Percentiles rank a stretch among this genome's conserved stretches.
Evolutionary conservation across 2,888 invertebrate genomes (phyloP).

Genomic region (Willowsia nigromaculata): DNA sequence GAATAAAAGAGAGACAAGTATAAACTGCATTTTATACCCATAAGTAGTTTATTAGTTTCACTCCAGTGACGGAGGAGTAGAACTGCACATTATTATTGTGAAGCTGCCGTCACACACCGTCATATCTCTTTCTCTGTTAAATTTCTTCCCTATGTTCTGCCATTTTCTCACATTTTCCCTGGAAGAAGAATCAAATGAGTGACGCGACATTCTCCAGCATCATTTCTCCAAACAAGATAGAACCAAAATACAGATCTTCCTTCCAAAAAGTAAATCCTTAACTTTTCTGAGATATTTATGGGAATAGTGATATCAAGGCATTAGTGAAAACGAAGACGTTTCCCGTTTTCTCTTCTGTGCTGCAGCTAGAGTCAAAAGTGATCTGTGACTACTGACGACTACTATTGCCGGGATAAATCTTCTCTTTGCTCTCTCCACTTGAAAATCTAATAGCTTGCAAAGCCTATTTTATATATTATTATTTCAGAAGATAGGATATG

Average conservation of each 20-base stretch:
- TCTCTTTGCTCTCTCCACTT: constrained; percentile 3
- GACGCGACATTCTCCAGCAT: background rate
- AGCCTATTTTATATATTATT: background rate
- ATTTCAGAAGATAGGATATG: background rate
- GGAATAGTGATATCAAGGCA: background rate
- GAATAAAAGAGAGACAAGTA: background rate
- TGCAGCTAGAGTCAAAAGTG: background rate
- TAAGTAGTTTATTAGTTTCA: background rate
- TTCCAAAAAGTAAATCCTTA: constrained; percentile 9
- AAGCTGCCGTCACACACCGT: background rate
- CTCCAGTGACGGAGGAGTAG: background rate
- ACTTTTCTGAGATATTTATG: background rate
- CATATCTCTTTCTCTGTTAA: background rate
- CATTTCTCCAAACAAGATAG: too few species aligned
- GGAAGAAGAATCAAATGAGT: background rate
- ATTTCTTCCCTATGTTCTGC: background rate
- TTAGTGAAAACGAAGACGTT: constrained; percentile 1
- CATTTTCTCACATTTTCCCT: background rate
- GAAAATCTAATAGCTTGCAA: constrained; percentile 7
- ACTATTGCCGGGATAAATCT: background rate
- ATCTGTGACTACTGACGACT: constrained; percentile 7
- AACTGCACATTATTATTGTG: background rate
- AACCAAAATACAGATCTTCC: background rate
- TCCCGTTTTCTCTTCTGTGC: background rate
- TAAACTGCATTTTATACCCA: background rate